A percentile compares a stretch with the other conserved stretches of the same genome.
Evolutionary conservation across 2,113 vertebrate genomes (phyloP).

Genomic region (Sinosuthora webbiana): DNA sequence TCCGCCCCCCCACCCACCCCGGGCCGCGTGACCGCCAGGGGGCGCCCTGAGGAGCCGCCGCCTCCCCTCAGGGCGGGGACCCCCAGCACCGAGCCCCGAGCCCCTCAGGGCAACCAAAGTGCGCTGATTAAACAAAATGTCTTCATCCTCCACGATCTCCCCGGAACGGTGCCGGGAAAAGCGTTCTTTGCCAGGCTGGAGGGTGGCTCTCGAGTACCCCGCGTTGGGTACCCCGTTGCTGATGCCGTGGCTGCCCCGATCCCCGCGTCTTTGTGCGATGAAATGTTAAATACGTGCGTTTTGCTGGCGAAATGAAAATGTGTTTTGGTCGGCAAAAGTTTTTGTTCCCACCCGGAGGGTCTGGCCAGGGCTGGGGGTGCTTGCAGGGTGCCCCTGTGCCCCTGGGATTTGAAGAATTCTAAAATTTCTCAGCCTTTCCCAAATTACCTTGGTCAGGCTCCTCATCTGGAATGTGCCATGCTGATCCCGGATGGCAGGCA

Average conservation of each 20-base stretch:
- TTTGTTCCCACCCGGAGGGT: background rate
- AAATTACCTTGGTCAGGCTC: background rate
- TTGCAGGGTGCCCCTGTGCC: background rate
- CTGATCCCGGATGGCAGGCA: background rate
- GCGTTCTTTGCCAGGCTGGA: background rate
- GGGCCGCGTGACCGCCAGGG: background rate
- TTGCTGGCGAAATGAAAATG: background rate
- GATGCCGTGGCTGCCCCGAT: accelerated
- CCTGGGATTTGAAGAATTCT: too few relatives aligned
- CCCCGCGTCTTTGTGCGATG: accelerated
- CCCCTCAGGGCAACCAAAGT: accelerated
- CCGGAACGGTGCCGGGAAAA: accelerated
- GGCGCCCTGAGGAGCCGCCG: background rate
- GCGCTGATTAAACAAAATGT: background rate
- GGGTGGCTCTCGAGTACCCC: accelerated
- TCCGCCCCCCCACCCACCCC: too few relatives aligned
- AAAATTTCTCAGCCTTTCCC: background rate
- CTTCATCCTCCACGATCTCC: accelerated
- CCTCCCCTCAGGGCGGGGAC: background rate
- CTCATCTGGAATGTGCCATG: background rate
- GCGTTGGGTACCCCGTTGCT: accelerated
- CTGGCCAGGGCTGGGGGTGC: too few relatives aligned
- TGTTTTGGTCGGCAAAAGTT: background rate
- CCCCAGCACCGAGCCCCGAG: too few relatives aligned
- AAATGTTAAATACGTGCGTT: background rate